A percentile compares a stretch with the other conserved stretches of the same genome.
phyloP scores from a whole-genome alignment of 2,888 invertebrate genomes.

The Drosophila borealis region DNA sequence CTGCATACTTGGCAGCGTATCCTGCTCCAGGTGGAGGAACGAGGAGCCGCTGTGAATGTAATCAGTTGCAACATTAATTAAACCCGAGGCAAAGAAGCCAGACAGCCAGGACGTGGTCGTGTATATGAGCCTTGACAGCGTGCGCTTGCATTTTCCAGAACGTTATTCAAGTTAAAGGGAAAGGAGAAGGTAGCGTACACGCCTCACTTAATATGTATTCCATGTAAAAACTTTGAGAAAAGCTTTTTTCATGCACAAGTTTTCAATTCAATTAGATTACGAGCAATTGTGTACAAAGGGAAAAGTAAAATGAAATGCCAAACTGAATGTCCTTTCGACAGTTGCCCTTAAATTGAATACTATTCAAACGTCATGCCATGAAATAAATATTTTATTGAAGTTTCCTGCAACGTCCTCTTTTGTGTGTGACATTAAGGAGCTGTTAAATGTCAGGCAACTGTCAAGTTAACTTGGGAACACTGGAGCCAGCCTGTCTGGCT shows the following conservation, averaged over 20 bases:
- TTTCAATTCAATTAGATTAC: constrained; percentile 58
- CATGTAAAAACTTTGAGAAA: constrained; percentile 1
- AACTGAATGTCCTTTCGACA: constrained; percentile 24
- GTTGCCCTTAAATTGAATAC: constrained; percentile 33
- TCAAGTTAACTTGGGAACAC: constrained; percentile 22
- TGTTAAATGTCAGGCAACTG: constrained; percentile 59
- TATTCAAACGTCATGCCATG: constrained; percentile 30
- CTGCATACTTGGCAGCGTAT: constrained; percentile 27
- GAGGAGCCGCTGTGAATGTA: constrained; percentile 38
- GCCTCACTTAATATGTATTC: constrained; percentile 24
- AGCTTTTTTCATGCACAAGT: constrained; percentile 29
- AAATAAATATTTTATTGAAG: constrained; percentile 57
- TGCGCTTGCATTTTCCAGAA: constrained; percentile 51
- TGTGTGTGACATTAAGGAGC: constrained; percentile 34
- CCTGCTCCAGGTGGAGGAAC: constrained; percentile 10
- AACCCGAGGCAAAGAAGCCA: constrained; percentile 45
- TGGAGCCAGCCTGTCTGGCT: constrained; percentile 9
- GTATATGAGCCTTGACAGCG: constrained; percentile 39
- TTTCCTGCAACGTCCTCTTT: constrained; percentile 16
- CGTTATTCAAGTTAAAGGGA: constrained; percentile 24
- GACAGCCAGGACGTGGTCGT: constrained; percentile 48
- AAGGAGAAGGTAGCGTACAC: neutral
- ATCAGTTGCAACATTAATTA: constrained; percentile 75
- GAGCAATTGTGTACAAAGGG: constrained; percentile 38
- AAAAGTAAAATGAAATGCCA: constrained; percentile 26